Evolutionary conservation across 2,888 invertebrate species (phyloP), one percentile per base, ranked within the genome.

Genomic region (Cheilosia grossa): DNA sequence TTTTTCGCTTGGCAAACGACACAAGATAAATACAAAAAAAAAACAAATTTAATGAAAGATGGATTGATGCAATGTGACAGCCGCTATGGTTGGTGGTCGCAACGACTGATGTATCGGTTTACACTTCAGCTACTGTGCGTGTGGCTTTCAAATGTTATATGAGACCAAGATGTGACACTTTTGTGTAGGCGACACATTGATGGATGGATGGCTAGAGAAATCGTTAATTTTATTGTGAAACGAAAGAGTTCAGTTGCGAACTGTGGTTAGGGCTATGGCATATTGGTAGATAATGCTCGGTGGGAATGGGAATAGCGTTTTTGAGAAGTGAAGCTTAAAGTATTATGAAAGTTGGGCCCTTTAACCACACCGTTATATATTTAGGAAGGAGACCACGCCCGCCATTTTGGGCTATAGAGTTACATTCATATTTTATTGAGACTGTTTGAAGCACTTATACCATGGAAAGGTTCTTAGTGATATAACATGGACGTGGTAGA

Each of bases 161-260:
- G 77, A 77, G 33, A 61, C 44, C 54, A 15, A 27, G 24, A 47
- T 74, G 58, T 77, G 70, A 72, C 70, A 82, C 56, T 61, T 78
- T 51, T 61, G 72, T 53, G 66, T 77, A 82, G 77, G 77, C 77
- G 82, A 49, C 72, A 54, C 54, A 56, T 72, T 82, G 77, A 82
- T 70, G 66, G 66, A 82, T 74, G 58, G 66, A 77, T 77, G 77
- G 37, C 24, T 82, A 70, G 77, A 59, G 82, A 82, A 82, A 82
- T 72, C 44, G 37, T 59, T 59, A 19, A 44, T 51, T 27, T 6
- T 42, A 19, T 63, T 47, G 47, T 64, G 66, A 67, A 59, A 80
- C 67, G 54, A 73, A 67, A 73, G 80, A 80, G 73, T 80, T 66
- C 44, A 61, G 59, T 53, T 33, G 66, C 59, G 61, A 80, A 80